Evolutionary conservation across 2,888 invertebrate species (phyloP).

Genomic region (Gibbula magus): DNA sequence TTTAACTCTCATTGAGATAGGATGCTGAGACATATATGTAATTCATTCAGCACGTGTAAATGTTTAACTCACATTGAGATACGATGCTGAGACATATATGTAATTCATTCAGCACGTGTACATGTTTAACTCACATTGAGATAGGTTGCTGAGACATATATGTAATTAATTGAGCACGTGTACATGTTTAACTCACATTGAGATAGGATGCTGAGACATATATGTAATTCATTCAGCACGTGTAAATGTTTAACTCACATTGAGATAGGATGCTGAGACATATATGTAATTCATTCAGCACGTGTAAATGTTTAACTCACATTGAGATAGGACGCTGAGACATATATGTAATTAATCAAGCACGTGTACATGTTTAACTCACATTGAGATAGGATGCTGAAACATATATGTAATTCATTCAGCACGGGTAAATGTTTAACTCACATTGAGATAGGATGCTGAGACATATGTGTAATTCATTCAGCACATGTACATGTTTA

Average conservation of each 20-base stretch:
- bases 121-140: constrained; percentile 51
- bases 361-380: constrained; percentile 27
- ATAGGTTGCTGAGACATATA: constrained; percentile 46
- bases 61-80: too few relatives aligned
- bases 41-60: too few relatives aligned
- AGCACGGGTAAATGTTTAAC: not conserved
- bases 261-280: not conserved
- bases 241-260: too few relatives aligned
- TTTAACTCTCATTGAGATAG: not conserved
- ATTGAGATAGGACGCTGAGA: constrained; percentile 54
- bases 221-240: too few relatives aligned
- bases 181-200: not conserved
- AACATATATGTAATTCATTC: constrained; percentile 9
- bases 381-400: constrained; percentile 58
- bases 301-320: constrained; percentile 43
- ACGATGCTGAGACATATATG: too few relatives aligned
- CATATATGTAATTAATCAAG: not conserved
- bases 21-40: not conserved
- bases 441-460: too few relatives aligned
- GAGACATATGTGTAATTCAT: too few relatives aligned
- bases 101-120: too few relatives aligned
- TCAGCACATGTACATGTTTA: too few relatives aligned
- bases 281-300: too few relatives aligned
- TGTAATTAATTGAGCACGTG: not conserved
- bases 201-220: too few relatives aligned